Percentiles rank a stretch among this genome's conserved stretches.
Evolutionary conservation across 2,888 invertebrate species (phyloP).

Genomic region (Heliconius aoede): DNA sequence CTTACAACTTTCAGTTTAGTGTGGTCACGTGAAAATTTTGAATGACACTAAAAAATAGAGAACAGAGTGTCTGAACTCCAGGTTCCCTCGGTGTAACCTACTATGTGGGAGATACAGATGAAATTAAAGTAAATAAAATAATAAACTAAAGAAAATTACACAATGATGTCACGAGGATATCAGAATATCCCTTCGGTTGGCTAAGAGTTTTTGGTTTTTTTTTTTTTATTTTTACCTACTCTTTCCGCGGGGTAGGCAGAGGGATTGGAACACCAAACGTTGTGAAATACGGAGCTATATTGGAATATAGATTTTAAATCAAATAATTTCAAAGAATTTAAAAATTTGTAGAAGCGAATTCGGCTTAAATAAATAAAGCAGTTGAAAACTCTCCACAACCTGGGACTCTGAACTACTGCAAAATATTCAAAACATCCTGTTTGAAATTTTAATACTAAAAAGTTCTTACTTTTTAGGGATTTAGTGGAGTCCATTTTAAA

Average conservation of each 20-base stretch:
- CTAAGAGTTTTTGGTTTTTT: no score
- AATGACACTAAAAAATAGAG: not conserved
- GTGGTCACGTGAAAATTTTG: not conserved
- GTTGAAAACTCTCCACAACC: not conserved
- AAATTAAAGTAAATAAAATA: not conserved
- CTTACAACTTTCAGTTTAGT: conserved; percentile 10
- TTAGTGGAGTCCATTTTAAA: not conserved
- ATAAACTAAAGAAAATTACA: not conserved
- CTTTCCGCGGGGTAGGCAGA: no score
- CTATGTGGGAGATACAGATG: not conserved
- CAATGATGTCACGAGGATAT: not conserved
- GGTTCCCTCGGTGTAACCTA: not conserved
- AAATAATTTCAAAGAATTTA: not conserved
- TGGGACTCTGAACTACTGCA: not conserved
- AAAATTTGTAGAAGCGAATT: not conserved
- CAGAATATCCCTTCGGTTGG: not conserved
- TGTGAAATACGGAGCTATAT: no score
- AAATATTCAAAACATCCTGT: conserved; percentile 5
- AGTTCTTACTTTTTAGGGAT: no score
- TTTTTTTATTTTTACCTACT: no score
- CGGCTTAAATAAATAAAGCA: not conserved
- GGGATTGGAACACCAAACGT: no score
- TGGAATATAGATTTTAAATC: no score
- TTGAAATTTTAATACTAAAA: not conserved
- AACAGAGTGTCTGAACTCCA: not conserved